Evolutionary conservation across 2,113 vertebrate species (phyloP), one percentile per base, ranked within the genome.

Genomic region (Sylvietta virens): DNA sequence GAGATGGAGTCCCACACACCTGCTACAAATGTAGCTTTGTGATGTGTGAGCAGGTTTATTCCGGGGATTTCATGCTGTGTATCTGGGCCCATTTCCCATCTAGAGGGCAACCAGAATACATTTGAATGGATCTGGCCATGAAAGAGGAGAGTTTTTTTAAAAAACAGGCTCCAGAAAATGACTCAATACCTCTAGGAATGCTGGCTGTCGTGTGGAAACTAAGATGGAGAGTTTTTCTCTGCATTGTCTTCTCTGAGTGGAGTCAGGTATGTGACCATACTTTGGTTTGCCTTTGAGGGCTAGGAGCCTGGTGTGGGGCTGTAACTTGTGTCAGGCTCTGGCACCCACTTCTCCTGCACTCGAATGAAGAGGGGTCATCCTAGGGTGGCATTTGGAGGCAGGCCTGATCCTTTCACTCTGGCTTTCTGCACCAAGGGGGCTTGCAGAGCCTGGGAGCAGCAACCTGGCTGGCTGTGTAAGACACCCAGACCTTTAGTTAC

Each of bases 11-110:
- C 35, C 20, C 60, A 56, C 0, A 1, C 37, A 39, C 37, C 37
- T 79, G 33, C 56, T 67, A 15, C 39, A 6, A 10, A 39, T 0
- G 0, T n/a, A 45, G n/a, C n/a, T 64, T 61, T 6, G 3, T 13
- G 10, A 30, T n/a, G 16, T 0, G 1, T 26, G 24, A 81, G 27
- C 42, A 78, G 31, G 13, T 87, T 61, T 56, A 40, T 72, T 19
- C 33, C 13, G 30, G 33, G 45, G 31, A 53, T 76, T 78, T 56
- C 14, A n/a, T 76, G 44, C 48, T 67, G 6, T 14, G 16, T 57
- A 30, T 53, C 53, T 81, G 40, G 57, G 40, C 44, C 26, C 13
- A 35, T 37, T 81, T 72, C 15, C 22, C 26, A 54, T 45, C 27
- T 50, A 74, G 31, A 47, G 18, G 12, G 69, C 61, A 86, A 18